These are phyloP conservation scores for Andrena dorsata DNA, from an alignment of 2,888 invertebrate species.

Conservation along the genomic window DNA sequence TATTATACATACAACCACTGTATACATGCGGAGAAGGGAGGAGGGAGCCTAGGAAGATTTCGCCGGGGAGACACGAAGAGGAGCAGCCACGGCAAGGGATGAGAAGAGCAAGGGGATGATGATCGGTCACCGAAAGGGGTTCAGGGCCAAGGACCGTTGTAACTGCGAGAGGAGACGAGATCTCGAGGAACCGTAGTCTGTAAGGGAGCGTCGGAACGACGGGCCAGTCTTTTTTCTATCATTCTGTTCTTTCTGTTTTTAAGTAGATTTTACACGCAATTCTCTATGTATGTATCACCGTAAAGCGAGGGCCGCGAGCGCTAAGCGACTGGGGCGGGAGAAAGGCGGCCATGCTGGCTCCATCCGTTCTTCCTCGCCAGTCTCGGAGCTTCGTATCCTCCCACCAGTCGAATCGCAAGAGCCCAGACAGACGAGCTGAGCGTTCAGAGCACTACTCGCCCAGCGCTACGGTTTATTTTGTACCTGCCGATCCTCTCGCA, in stretches of 20 bases:
- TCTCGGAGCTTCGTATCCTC: background rate
- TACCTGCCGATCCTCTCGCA: constrained; percentile 34
- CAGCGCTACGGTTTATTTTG: constrained; percentile 44
- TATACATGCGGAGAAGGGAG: constrained; percentile 50
- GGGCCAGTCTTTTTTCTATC: constrained; percentile 71
- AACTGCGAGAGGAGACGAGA: constrained; percentile 9
- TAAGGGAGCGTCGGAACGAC: constrained; percentile 64
- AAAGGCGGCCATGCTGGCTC: constrained; percentile 26
- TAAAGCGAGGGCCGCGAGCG: background rate
- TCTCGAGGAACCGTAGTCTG: constrained; percentile 41
- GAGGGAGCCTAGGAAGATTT: constrained; percentile 35
- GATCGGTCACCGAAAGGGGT: too few relatives aligned
- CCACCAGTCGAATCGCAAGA: background rate
- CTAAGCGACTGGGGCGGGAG: constrained; percentile 12
- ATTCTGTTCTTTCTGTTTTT: constrained; percentile 29
- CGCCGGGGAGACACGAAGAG: constrained; percentile 9
- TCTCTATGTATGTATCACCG: constrained; percentile 22
- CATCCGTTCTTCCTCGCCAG: too few relatives aligned
- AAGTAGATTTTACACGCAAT: constrained; percentile 61
- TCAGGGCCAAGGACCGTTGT: background rate
- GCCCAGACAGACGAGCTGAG: background rate
- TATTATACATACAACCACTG: constrained; percentile 47
- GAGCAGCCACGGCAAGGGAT: constrained; percentile 47
- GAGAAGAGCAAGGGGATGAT: background rate
- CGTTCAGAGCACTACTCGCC: background rate